Evolutionary conservation across 92 coral and sea anemone genomes (phyloP), one percentile per base, ranked within the genome.

Genomic region (Epizoanthus fatuus): DNA sequence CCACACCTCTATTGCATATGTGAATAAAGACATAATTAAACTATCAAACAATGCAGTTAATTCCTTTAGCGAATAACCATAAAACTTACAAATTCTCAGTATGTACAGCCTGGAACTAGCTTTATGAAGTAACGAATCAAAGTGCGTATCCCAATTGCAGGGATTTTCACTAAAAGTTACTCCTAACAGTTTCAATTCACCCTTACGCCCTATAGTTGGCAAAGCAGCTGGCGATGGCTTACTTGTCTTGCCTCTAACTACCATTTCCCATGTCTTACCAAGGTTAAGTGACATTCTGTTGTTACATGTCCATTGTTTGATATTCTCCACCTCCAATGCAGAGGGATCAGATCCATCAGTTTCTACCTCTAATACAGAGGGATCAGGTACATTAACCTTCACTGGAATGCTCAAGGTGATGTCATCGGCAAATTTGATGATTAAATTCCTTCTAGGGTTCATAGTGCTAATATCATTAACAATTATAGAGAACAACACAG

Each of bases 1-100:
- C 89, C 72, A 83, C 16, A 84, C 93, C 54, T 75, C 86, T 7
- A 89, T 25, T 56, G 85, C 85, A 89, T 89, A 84, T 32, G 78
- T 51, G 70, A 83, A 83, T 42, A 88, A 12, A 20, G 88, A 55
- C 60, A 78, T 29, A 29, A 29, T 29, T 29, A 29, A 29, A 29
- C 32, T 29, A 29, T 29, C 32, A 29, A 29, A 29, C 32, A 1
- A 29, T 29, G 32, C 32, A 29, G 32, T 29, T 29, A 29, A 29
- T 29, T 29, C 32, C 32, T 29, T 29, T 1, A 29, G 32, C 32
- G 32, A 29, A 29, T 29, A 29, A 29, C 1, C 32, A 29, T 29
- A 29, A 29, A 29, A 29, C 32, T 29, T 29, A 0, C 32, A 29
- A 29, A 29, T 29, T 29, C 32, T 29, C 32, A 29, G 32, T 29